Evolutionary conservation across 2,888 invertebrate species (phyloP), one percentile per base, ranked within the genome.

Genomic region (Drosophila incognita): DNA sequence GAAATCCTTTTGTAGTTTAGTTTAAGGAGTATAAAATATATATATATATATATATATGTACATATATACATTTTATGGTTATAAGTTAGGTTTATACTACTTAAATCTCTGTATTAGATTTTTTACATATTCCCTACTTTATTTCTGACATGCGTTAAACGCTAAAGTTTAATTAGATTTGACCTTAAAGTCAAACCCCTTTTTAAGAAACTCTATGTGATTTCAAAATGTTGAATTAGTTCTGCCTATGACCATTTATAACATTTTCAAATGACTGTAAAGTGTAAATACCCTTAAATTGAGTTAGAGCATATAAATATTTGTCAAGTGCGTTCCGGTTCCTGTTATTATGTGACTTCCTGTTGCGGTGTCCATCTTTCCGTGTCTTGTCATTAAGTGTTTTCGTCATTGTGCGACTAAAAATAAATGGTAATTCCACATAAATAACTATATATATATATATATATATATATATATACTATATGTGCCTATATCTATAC

Each of bases 301-400:
- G 15, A 24, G 51, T 15, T 0, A 68, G 66, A 33, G 69, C 21
- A 81, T 67, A 31, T 33, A 60, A 68, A 61, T 68, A 81, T 83
- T 73, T 74, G 74, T 71, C 74, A 66, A 70, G 61, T 71, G 61
- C 27, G 53, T 61, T 69, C 60, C 72, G 64, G 56, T 52, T 77
- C 54, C 66, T 59, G 64, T 57, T 76, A 56, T 81, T 67, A 64
- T 76, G 35, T 31, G 81, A 76, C 64, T 76, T 78, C 64, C 78
- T 81, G 77, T 33, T 61, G 62, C 48, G 66, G 48, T 67, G 40
- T 36, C 33, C 60, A 21, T 48, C 13, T 46, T 58, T 27, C 51
- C 62, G 35, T 36, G 40, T 48, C 49, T 53, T 35, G 36, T 48
- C 63, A 62, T 66, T 61, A 77, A 72, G 67, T 68, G 67, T 72